phyloP scores from a whole-genome alignment of 2,797 vertebrate genomes.

The Psittacula derbiana region DNA sequence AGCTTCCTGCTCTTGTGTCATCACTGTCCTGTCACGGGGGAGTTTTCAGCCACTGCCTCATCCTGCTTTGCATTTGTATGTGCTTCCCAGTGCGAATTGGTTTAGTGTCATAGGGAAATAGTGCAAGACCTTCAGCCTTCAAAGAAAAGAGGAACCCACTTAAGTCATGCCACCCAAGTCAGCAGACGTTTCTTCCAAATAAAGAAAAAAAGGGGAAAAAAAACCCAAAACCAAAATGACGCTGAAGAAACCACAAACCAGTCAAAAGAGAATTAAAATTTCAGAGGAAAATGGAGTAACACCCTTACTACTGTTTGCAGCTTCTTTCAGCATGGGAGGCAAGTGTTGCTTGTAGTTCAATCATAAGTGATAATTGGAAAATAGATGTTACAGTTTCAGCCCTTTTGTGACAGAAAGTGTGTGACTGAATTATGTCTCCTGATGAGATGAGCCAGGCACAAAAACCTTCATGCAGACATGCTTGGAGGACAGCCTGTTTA shows the following conservation, averaged over 20 bases:
- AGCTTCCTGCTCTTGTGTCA: neutral
- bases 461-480: neutral
- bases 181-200: neutral
- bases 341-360: neutral
- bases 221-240: neutral
- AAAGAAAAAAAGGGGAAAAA: neutral
- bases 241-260: neutral
- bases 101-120: neutral
- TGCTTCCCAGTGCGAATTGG: neutral
- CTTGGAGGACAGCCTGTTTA: neutral
- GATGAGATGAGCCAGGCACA: neutral
- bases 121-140: neutral
- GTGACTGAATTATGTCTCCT: neutral
- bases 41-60: neutral
- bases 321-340: constrained; percentile 1
- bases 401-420: neutral
- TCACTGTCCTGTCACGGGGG: neutral
- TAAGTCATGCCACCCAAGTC: neutral
- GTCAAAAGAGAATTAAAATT: neutral
- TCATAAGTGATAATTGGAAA: constrained; percentile 42
- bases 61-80: neutral
- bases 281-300: constrained; percentile 2
- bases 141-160: neutral
- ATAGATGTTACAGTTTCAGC: neutral
- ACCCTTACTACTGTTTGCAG: constrained; percentile 20